phyloP scores from a whole-genome alignment of 2,113 vertebrate species.

The Urocolius indicus region DNA sequence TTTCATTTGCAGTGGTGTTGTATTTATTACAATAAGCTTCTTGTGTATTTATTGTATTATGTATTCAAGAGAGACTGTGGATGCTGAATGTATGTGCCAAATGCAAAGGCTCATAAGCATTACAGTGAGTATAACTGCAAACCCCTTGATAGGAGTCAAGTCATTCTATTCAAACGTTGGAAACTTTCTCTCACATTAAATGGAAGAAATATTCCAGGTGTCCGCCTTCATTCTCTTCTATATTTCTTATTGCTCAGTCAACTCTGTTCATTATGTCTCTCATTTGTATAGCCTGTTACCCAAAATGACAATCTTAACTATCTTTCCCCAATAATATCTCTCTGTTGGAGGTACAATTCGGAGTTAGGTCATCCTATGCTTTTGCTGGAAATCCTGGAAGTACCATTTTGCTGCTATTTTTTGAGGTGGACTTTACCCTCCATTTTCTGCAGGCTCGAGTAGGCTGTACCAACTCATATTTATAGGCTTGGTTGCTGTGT shows the following conservation, averaged over 20 bases:
- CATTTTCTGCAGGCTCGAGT: neutral
- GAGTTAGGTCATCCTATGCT: neutral
- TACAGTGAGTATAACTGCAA: neutral
- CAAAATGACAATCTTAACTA: neutral
- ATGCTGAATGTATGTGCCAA: neutral
- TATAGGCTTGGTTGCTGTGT: neutral
- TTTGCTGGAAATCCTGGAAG: neutral
- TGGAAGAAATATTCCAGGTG: neutral
- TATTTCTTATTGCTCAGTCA: neutral
- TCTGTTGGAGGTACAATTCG: accelerated
- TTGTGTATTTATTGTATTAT: slow-evolving; percentile 30
- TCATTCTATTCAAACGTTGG: neutral
- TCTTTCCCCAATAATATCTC: neutral
- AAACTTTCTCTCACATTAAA: neutral
- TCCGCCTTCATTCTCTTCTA: neutral
- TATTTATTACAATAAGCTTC: slow-evolving; percentile 44
- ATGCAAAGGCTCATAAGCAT: neutral
- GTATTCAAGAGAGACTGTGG: neutral
- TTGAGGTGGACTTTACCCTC: neutral
- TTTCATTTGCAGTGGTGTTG: slow-evolving; percentile 23
- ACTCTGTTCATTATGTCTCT: neutral
- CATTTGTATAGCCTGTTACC: neutral
- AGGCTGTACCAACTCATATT: accelerated
- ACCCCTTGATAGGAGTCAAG: neutral
- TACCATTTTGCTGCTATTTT: neutral